These are phyloP conservation scores for Pteropus rufus DNA, from an alignment of 2,797 vertebrate species.

Conservation along the genomic window DNA sequence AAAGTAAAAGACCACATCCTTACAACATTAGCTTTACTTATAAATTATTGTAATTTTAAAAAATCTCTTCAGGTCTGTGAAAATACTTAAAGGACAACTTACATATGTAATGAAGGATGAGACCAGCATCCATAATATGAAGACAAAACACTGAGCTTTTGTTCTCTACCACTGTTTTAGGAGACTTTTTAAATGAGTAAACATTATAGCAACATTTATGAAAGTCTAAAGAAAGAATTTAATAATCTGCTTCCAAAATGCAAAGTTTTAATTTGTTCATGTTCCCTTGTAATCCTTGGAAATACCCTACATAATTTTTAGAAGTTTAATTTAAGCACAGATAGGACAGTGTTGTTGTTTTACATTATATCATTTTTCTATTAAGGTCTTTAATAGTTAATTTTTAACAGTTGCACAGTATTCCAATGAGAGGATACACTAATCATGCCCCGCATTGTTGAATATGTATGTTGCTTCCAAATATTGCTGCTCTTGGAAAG, in stretches of 20 bases:
- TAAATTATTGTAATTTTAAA: background rate
- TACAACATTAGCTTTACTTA: background rate
- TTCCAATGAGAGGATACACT: background rate
- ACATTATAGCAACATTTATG: background rate
- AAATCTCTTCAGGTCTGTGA: background rate
- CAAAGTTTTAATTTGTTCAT: background rate
- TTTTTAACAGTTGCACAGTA: background rate
- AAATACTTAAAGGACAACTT: background rate
- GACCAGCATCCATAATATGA: background rate
- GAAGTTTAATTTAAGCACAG: background rate
- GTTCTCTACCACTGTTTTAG: background rate
- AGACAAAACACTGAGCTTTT: background rate
- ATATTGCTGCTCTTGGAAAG: background rate
- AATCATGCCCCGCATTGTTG: background rate
- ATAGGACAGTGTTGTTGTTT: background rate
- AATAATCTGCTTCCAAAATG: background rate
- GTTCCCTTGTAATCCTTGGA: background rate
- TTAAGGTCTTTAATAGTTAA: background rate
- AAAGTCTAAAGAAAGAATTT: background rate
- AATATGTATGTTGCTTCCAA: background rate
- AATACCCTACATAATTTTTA: background rate
- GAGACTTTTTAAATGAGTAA: background rate
- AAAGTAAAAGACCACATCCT: background rate
- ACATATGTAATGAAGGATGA: background rate
- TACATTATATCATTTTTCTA: background rate